Conservation (phyloP, 2,888 invertebrate species). For the Tenthredo amoena region DNA sequence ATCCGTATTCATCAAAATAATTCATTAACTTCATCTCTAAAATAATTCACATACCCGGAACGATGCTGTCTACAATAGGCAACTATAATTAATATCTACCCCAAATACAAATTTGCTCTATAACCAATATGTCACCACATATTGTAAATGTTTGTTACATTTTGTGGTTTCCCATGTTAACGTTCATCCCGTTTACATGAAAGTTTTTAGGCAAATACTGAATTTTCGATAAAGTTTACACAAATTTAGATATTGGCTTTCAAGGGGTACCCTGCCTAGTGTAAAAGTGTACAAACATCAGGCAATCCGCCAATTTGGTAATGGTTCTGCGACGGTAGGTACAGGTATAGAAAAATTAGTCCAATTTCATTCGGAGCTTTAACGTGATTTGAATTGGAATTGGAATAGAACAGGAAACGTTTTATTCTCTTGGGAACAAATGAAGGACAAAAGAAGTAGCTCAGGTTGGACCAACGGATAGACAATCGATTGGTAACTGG, state of each 20-base stretch:
- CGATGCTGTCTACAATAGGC: background rate
- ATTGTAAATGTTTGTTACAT: constrained; percentile 4
- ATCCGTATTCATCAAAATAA: background rate
- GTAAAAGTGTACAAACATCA: background rate
- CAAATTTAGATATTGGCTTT: background rate
- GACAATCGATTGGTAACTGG: constrained; percentile 44
- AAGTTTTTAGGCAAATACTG: background rate
- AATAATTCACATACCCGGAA: background rate
- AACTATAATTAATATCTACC: background rate
- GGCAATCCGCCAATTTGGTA: constrained; percentile 35
- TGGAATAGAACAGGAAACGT: constrained; percentile 20
- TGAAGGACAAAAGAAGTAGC: constrained; percentile 26
- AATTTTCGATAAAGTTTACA: background rate
- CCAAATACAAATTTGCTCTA: background rate
- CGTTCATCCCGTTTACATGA: background rate
- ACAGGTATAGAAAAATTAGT: constrained; percentile 17
- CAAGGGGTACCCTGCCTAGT: background rate
- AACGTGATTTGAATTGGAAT: constrained; percentile 28
- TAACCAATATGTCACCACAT: background rate
- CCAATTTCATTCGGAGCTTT: background rate
- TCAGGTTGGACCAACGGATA: background rate
- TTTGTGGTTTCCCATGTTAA: background rate
- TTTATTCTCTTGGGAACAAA: background rate
- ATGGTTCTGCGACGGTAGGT: background rate
- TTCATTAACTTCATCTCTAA: background rate